Conservation (phyloP, 1,140 invertebrate species). For the Lepidotrigona ventralis region DNA sequence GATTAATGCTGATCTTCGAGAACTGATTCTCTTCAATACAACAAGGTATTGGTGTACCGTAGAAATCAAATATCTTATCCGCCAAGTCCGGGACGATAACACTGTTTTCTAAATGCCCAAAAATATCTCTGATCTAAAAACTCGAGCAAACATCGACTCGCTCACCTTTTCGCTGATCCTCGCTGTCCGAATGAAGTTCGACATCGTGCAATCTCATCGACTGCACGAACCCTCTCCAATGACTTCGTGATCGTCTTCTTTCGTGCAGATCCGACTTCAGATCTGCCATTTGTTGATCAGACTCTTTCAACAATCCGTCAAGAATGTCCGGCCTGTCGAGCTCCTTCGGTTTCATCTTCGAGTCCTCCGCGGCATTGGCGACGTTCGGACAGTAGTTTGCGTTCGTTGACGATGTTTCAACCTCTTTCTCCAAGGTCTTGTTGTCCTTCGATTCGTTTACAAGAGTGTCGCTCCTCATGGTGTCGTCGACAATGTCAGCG, state of each 20-base stretch:
- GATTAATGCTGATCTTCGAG: neutral
- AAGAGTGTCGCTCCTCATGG: neutral
- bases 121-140: no score
- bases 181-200: constrained; percentile 73
- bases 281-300: constrained; percentile 69
- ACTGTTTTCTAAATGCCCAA: neutral
- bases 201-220: constrained; percentile 72
- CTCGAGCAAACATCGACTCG: neutral
- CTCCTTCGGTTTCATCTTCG: constrained; percentile 31
- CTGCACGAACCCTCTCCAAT: constrained; percentile 69
- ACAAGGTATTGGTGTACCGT: no score
- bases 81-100: neutral
- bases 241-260: constrained; percentile 65
- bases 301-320: constrained; percentile 72
- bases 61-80: neutral
- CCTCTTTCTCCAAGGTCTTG: neutral
- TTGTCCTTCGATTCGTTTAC: neutral
- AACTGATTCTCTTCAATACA: neutral
- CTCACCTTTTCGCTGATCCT: constrained; percentile 75
- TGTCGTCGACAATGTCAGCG: neutral
- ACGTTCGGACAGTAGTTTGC: neutral
- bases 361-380: neutral
- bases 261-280: constrained; percentile 64
- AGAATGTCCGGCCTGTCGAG: constrained; percentile 72
- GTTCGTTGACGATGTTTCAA: neutral